phyloP scores from a whole-genome alignment of 2,888 invertebrate genomes.

The Pyrochroa serraticornis region DNA sequence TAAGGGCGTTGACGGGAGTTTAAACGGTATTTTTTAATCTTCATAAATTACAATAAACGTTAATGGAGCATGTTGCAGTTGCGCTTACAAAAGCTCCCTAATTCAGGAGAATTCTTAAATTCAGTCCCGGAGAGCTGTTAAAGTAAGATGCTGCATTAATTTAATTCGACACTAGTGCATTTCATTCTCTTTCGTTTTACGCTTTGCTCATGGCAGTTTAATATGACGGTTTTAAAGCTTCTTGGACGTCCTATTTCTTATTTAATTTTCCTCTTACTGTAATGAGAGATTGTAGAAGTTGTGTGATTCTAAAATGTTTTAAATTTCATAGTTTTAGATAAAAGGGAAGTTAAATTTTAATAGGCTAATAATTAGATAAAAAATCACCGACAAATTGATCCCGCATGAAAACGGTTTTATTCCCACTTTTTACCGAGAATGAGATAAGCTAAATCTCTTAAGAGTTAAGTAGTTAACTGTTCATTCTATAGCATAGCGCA shows the following conservation, averaged over 20 bases:
- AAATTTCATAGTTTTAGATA: too few species aligned
- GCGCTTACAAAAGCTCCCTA: conserved; percentile 44
- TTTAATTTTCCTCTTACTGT: neutral
- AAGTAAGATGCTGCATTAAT: conserved; percentile 18
- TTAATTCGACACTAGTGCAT: conserved; percentile 12
- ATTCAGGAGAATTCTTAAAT: conserved; percentile 38
- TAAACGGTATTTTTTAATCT: conserved; percentile 43
- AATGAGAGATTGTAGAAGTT: neutral
- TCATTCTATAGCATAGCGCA: too few species aligned
- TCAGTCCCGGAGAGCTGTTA: conserved; percentile 15
- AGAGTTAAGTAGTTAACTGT: too few species aligned
- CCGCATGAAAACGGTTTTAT: too few species aligned
- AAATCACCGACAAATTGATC: too few species aligned
- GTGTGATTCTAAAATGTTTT: too few species aligned
- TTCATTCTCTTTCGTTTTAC: neutral
- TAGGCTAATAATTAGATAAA: too few species aligned
- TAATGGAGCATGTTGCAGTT: conserved; percentile 47
- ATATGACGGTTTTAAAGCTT: neutral
- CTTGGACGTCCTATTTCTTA: neutral
- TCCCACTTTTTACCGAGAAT: too few species aligned
- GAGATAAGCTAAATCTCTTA: too few species aligned
- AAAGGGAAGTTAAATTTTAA: too few species aligned
- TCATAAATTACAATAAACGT: conserved; percentile 50
- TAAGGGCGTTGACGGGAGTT: conserved; percentile 8
- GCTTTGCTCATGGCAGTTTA: neutral